Evolutionary conservation across 2,888 invertebrate genomes (phyloP).

Genomic region (Criorhina ranunculi): DNA sequence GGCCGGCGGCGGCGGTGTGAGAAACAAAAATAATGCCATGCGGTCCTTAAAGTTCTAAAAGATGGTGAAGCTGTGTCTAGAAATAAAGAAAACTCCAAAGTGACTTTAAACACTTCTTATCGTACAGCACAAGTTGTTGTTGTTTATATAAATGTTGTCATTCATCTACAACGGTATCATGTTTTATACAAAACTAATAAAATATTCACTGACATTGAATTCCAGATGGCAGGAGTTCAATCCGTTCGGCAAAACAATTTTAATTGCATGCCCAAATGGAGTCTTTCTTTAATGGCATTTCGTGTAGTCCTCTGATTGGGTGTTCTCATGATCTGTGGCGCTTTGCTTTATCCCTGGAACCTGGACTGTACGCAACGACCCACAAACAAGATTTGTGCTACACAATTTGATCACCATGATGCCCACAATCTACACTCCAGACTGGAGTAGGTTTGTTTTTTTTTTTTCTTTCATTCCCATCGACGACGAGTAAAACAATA

Average conservation of each 20-base stretch:
- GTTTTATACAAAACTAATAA: conserved; percentile 26
- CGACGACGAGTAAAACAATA: conserved; percentile 55
- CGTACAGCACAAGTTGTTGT: too few relatives aligned
- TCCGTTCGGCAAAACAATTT: conserved; percentile 56
- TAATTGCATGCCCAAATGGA: conserved; percentile 72
- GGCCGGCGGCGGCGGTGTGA: too few relatives aligned
- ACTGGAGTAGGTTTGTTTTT: too few relatives aligned
- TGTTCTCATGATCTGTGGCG: conserved; percentile 56
- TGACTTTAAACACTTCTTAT: too few relatives aligned
- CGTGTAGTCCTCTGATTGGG: conserved; percentile 61
- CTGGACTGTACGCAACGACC: conserved; percentile 35
- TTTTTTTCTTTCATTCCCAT: conserved; percentile 33
- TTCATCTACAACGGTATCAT: not conserved
- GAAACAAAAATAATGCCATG: too few relatives aligned
- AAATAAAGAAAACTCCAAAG: too few relatives aligned
- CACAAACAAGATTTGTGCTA: conserved; percentile 60
- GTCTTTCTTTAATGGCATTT: conserved; percentile 59
- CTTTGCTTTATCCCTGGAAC: conserved; percentile 12
- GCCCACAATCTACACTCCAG: conserved; percentile 30
- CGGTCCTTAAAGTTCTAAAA: too few relatives aligned
- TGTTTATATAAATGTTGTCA: too few relatives aligned
- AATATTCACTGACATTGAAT: conserved; percentile 48
- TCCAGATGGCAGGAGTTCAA: conserved; percentile 43
- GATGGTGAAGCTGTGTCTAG: too few relatives aligned
- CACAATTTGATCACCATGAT: conserved; percentile 57